Evolutionary conservation across 2,113 vertebrate species (phyloP).

Genomic region (Mobula hypostoma): DNA sequence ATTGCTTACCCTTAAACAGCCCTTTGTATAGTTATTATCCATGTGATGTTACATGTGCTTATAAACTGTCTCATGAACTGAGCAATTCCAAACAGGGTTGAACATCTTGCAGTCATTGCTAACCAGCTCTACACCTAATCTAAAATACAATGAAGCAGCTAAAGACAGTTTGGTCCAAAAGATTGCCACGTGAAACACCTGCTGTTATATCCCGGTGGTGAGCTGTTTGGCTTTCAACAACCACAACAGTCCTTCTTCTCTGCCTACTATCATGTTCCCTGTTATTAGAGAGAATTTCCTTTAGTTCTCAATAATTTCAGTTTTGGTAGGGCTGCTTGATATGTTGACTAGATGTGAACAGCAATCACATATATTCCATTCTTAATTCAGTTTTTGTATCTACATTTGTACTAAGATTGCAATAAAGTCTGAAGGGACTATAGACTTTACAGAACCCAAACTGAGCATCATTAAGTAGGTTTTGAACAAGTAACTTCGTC

Average conservation of each 20-base stretch:
- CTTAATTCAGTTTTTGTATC: too few species aligned
- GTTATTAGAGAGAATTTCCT: neutral
- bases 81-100: neutral
- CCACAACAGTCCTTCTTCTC: neutral
- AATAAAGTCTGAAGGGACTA: too few species aligned
- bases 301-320: neutral
- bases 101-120: neutral
- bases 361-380: too few species aligned
- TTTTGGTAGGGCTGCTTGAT: too few species aligned
- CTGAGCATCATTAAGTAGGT: too few species aligned
- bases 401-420: too few species aligned
- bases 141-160: neutral
- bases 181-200: neutral
- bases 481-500: too few species aligned
- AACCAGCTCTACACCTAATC: neutral
- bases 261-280: neutral
- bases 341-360: too few species aligned
- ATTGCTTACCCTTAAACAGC: neutral
- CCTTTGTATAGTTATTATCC: neutral
- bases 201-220: neutral
- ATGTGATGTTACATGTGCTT: neutral
- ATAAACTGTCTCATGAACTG: neutral
- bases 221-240: neutral
- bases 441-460: too few species aligned
- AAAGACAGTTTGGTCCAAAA: neutral